These are phyloP conservation scores for Acropternis orthonyx DNA, from an alignment of 2,797 vertebrate genomes.

Conservation along the genomic window DNA sequence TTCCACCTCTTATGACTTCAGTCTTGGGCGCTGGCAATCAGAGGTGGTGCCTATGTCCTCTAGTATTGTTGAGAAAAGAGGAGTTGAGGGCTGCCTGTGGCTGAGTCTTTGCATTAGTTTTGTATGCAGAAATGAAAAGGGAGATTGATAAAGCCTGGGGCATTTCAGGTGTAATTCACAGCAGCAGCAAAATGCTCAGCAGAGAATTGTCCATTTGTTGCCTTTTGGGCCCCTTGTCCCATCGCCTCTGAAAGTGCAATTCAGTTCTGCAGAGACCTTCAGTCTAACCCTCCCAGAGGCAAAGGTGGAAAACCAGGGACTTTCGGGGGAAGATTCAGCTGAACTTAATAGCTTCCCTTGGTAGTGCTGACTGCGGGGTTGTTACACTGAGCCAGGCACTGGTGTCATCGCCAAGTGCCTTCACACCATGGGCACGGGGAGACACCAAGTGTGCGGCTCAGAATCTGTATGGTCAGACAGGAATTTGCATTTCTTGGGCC, in stretches of 20 bases:
- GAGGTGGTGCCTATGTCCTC: no score
- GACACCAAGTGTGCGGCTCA: fast-evolving
- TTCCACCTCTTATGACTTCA: background rate
- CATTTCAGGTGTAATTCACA: background rate
- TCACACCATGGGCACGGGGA: fast-evolving
- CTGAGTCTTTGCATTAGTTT: background rate
- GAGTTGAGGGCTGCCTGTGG: background rate
- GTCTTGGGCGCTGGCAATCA: background rate
- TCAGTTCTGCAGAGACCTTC: background rate
- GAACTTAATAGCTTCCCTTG: background rate
- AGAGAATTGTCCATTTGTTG: background rate
- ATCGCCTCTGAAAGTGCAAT: background rate
- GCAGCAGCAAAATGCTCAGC: background rate
- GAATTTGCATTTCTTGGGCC: fast-evolving
- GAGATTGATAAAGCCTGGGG: background rate
- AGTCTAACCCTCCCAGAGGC: background rate
- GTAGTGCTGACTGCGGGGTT: background rate
- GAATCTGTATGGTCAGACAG: background rate
- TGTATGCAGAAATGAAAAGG: background rate
- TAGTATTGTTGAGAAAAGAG: background rate
- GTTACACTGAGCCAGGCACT: background rate
- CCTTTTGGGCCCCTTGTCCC: background rate
- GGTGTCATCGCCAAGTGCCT: fast-evolving
- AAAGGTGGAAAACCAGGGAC: background rate
- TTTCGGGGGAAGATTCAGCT: background rate